Percentiles rank a stretch among this genome's conserved stretches.
phyloP scores from a whole-genome alignment of 2,113 vertebrate species.

The Epinephelus cyanopodus region DNA sequence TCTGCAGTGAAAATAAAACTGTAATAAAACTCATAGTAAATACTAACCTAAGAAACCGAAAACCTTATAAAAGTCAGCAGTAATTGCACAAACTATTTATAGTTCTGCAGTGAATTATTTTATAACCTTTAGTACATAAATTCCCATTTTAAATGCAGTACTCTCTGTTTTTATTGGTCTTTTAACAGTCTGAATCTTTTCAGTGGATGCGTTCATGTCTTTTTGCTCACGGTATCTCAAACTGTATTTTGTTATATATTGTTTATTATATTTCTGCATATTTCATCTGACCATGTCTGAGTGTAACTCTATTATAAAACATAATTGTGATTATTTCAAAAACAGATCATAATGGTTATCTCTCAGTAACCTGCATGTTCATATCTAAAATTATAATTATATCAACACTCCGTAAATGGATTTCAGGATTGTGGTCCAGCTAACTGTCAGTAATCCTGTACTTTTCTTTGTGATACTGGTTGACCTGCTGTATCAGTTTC shows the following conservation, averaged over 20 bases:
- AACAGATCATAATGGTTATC: not conserved
- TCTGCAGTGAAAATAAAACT: not conserved
- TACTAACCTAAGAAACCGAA: too few relatives aligned
- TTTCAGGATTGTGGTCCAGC: not conserved
- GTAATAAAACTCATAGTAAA: too few relatives aligned
- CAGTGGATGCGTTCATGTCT: not conserved
- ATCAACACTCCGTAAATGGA: not conserved
- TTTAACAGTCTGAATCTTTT: not conserved
- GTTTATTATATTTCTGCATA: not conserved
- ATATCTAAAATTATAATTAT: not conserved
- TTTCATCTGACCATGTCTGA: not conserved
- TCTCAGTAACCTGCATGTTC: not conserved
- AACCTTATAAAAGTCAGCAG: not conserved
- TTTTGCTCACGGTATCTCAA: not conserved
- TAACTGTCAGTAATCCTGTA: slow-evolving; percentile 2
- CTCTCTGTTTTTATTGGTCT: not conserved
- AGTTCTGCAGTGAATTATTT: not conserved
- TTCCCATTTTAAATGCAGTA: not conserved
- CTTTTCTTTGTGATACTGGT: not conserved
- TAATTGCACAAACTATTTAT: not conserved
- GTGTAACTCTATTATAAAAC: not conserved
- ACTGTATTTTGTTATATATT: not conserved
- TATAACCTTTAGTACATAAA: not conserved
- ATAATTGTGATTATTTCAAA: not conserved
- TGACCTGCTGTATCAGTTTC: slow-evolving; percentile 6